Conservation (phyloP, 2,113 vertebrate genomes). For the Caretta caretta region DNA sequence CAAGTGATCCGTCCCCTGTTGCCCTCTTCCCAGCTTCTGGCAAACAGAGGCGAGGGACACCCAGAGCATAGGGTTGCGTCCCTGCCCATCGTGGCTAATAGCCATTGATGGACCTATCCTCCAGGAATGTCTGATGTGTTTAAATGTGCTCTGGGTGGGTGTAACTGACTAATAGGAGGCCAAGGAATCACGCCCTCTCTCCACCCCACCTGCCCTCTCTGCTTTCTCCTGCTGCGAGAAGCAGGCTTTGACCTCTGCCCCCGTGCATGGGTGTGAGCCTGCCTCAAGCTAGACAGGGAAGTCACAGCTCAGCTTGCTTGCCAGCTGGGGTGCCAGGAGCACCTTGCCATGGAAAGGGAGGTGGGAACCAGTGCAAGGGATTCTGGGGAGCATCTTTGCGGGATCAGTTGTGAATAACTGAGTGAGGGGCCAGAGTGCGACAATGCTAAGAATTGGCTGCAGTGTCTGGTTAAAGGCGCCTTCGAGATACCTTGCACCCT, state of each 20-base stretch:
- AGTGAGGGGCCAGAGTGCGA: neutral
- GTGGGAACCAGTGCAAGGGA: neutral
- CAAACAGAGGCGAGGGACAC: neutral
- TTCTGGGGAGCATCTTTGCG: neutral
- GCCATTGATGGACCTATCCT: neutral
- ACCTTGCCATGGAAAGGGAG: neutral
- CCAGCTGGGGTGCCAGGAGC: neutral
- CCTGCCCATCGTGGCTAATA: neutral
- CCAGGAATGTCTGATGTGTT: neutral
- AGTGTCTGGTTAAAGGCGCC: too few species aligned
- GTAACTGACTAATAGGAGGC: neutral
- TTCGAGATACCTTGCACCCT: too few species aligned
- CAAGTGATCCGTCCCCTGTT: neutral
- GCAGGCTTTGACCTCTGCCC: neutral
- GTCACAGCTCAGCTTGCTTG: neutral
- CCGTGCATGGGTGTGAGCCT: neutral
- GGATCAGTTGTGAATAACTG: neutral
- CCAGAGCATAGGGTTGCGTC: neutral
- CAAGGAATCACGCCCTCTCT: neutral
- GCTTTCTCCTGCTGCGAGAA: neutral
- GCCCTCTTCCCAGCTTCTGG: neutral
- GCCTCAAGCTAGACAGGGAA: neutral
- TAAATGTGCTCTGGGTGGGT: neutral
- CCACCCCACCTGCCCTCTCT: neutral
- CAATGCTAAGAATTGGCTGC: neutral